These are phyloP conservation scores for Hephaestus fuliginosus DNA, from an alignment of 2,797 vertebrate genomes.

Conservation along the genomic window DNA sequence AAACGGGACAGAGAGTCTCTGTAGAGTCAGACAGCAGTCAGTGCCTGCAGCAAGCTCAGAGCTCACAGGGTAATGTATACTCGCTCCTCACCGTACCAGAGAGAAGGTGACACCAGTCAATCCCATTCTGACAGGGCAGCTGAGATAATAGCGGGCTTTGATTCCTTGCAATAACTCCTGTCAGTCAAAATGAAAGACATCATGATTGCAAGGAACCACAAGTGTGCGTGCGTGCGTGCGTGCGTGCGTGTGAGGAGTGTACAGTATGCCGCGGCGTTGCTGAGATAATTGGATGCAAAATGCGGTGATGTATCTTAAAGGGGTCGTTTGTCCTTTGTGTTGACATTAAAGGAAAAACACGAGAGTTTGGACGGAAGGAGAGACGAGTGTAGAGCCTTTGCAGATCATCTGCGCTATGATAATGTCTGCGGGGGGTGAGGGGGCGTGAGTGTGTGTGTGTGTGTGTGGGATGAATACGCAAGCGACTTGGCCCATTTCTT, in stretches of 20 bases:
- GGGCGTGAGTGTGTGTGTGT: slow-evolving; percentile 36
- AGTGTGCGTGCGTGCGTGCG: slow-evolving; percentile 7
- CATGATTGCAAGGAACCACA: slow-evolving; percentile 64
- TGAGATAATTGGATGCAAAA: slow-evolving; percentile 44
- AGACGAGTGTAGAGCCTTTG: slow-evolving; percentile 42
- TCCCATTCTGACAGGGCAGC: slow-evolving; percentile 82
- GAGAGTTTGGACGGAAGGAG: slow-evolving; percentile 22
- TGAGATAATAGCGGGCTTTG: slow-evolving; percentile 83
- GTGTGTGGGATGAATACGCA: slow-evolving; percentile 52
- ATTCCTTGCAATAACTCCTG: slow-evolving; percentile 82
- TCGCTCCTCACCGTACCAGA: slow-evolving; percentile 72
- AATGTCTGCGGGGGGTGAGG: slow-evolving; percentile 35
- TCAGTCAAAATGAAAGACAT: slow-evolving; percentile 80
- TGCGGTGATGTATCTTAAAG: slow-evolving; percentile 32
- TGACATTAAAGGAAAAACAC: slow-evolving; percentile 14
- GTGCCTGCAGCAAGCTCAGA: slow-evolving; percentile 83
- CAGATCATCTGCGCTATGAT: slow-evolving; percentile 45
- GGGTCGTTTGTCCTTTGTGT: slow-evolving; percentile 11
- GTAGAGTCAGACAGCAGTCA: slow-evolving; percentile 78
- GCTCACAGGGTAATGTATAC: slow-evolving; percentile 81
- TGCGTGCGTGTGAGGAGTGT: slow-evolving; percentile 1
- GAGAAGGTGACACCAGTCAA: slow-evolving; percentile 85
- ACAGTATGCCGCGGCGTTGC: slow-evolving; percentile 11
- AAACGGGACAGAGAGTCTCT: slow-evolving; percentile 75
- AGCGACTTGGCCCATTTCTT: slow-evolving; percentile 59